Evolutionary conservation across 2,888 invertebrate species (phyloP), one percentile per base, ranked within the genome.

Genomic region (Neria commutata): DNA sequence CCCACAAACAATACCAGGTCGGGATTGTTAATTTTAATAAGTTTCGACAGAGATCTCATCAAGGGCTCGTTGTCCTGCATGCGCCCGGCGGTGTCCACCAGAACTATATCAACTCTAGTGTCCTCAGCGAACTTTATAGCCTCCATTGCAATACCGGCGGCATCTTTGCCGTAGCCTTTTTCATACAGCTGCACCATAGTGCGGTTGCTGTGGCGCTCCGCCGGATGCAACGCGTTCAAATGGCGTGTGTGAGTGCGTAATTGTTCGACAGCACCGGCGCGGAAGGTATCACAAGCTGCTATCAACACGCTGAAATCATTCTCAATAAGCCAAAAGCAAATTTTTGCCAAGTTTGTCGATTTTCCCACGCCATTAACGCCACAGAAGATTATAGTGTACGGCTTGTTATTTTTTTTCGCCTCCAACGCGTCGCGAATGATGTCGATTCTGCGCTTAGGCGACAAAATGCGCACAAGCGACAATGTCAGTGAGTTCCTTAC

Each of bases 51-150:
- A 0, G 99, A 96, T 64, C 97, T 86, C 99, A 99, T 99, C 40
- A 99, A 85, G 0, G 99, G 99, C 78, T 98, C 98, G 81, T 99
- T 99, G 84, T 99, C 98, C 83, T 99, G 99, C 99, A 99, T 99
- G 61, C 99, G 87, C n/a, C 99, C 99, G 34, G 99, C 99, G 0
- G 99, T 99, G 82, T 99, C 99, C 17, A 99, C 89, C n/a, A 99
- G 84, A 0, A 98, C 98, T 10, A 98, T 89, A 83, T 99, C 97
- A 56, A 93, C 86, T 55, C 85, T 86, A 0, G 87, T 85, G 72
- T 96, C 95, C 53, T 87, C 86, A 0, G 98, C 97, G 82, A 86
- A 91, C 56, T 90, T 89, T 66, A 99, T 96, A 1, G 98, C 98
- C 80, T 98, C 97, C 90, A 94, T 91, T 1, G 99, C 98, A 69